Conservation (phyloP, 2,797 vertebrate species). For the Artibeus jamaicensis region DNA sequence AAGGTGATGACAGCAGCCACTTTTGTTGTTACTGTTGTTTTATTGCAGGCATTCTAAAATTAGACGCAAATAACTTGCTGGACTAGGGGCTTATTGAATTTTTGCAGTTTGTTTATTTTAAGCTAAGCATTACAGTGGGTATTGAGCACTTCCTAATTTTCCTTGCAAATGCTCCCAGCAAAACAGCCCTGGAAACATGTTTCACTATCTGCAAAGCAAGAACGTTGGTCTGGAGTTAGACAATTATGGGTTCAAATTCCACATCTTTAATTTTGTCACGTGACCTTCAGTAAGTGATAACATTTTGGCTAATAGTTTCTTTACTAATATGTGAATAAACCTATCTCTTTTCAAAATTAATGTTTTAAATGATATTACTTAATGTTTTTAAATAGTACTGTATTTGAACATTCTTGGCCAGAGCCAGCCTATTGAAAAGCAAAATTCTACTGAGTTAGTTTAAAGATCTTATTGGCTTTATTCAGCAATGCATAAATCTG, state of each 20-base stretch:
- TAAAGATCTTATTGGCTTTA: background rate
- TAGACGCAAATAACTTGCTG: conserved; percentile 44
- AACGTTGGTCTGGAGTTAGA: background rate
- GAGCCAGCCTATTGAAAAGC: background rate
- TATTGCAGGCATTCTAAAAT: conserved; percentile 56
- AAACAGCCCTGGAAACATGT: background rate
- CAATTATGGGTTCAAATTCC: conserved; percentile 8
- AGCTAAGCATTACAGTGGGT: background rate
- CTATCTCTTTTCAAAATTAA: background rate
- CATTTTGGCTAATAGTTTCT: background rate
- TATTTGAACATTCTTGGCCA: background rate
- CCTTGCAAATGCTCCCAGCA: conserved; percentile 19
- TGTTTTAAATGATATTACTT: background rate
- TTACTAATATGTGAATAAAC: background rate
- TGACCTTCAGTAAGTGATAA: background rate
- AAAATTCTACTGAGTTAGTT: background rate
- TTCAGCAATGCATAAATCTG: background rate
- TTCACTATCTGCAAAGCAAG: background rate
- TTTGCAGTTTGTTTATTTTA: conserved; percentile 57
- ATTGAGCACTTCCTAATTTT: conserved; percentile 48
- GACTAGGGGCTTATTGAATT: conserved; percentile 34
- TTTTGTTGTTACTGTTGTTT: conserved; percentile 39
- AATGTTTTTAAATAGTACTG: background rate
- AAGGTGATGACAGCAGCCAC: conserved; percentile 59
- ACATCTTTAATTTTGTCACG: background rate